Conservation (phyloP, 2,888 invertebrate genomes). For the Aspidapion aeneum region DNA sequence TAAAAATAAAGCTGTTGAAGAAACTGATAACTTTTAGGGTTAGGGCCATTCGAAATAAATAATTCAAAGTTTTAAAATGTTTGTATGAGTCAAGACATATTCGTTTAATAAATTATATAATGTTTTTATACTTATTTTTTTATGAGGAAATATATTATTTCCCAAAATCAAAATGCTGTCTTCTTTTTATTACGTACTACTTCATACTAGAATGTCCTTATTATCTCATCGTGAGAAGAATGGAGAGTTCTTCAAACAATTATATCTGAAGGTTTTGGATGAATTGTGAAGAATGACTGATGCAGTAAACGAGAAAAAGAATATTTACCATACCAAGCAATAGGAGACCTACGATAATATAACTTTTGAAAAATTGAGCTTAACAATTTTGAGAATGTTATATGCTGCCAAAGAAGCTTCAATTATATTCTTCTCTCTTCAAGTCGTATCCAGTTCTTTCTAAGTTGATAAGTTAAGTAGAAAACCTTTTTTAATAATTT, state of each 20-base stretch:
- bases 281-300: constrained; percentile 39
- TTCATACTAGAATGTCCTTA: constrained; percentile 61
- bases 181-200: constrained; percentile 49
- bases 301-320: constrained; percentile 44
- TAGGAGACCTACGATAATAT: constrained; percentile 61
- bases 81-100: no score
- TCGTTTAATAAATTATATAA: no score
- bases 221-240: constrained; percentile 47
- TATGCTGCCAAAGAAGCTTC: constrained; percentile 49
- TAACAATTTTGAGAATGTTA: constrained; percentile 59
- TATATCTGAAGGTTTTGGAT: constrained; percentile 50
- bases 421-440: constrained; percentile 49
- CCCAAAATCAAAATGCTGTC: no score
- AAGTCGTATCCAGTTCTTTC: constrained; percentile 55
- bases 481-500: constrained; percentile 52
- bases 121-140: no score
- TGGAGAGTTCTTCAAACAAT: constrained; percentile 50
- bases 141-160: no score
- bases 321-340: constrained; percentile 56
- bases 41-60: no score
- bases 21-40: no score
- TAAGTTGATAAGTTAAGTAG: constrained; percentile 58
- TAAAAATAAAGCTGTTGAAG: neutral
- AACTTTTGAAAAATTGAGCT: constrained; percentile 55
- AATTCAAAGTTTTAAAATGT: no score